phyloP scores from a whole-genome alignment of 1,140 invertebrate genomes.

The Drosophila punjabiensis region DNA sequence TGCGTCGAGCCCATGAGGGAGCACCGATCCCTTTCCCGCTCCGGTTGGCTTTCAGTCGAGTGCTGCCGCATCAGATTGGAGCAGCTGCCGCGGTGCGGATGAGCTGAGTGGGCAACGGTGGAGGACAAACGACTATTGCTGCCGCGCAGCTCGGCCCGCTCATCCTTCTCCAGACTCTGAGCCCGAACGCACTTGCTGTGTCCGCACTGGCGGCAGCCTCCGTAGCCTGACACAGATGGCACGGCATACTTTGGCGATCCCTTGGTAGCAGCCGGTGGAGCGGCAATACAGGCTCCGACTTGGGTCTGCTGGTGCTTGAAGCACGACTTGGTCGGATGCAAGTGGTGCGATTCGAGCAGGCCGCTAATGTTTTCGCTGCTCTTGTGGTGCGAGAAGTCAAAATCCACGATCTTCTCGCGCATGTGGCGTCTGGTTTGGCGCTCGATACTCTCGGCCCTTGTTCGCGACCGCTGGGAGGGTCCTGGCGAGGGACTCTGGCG shows the following conservation, averaged over 20 bases:
- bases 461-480: slow-evolving; percentile 58
- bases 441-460: slow-evolving; percentile 76
- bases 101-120: slow-evolving; percentile 20
- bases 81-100: slow-evolving; percentile 76
- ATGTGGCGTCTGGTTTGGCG: slow-evolving; percentile 72
- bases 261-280: slow-evolving; percentile 27
- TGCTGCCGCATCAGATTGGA: slow-evolving; percentile 78
- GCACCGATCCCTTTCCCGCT: slow-evolving; percentile 52
- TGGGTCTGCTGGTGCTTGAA: slow-evolving; percentile 81
- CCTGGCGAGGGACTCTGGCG: slow-evolving; percentile 74
- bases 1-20: slow-evolving; percentile 67
- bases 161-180: slow-evolving; percentile 75
- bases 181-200: slow-evolving; percentile 82
- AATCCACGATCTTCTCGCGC: slow-evolving; percentile 84
- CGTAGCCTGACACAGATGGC: slow-evolving; percentile 23
- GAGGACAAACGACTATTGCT: slow-evolving; percentile 57
- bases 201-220: slow-evolving; percentile 77
- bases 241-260: slow-evolving; percentile 66
- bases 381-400: slow-evolving; percentile 84
- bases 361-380: slow-evolving; percentile 78
- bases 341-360: slow-evolving; percentile 53
- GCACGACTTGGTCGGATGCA: slow-evolving; percentile 82
- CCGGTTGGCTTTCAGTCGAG: slow-evolving; percentile 74
- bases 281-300: slow-evolving; percentile 63
- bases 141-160: slow-evolving; percentile 50